Evolutionary conservation across 2,797 vertebrate genomes (phyloP), one percentile per base, ranked within the genome.

Genomic region (Calcarius lapponicus): DNA sequence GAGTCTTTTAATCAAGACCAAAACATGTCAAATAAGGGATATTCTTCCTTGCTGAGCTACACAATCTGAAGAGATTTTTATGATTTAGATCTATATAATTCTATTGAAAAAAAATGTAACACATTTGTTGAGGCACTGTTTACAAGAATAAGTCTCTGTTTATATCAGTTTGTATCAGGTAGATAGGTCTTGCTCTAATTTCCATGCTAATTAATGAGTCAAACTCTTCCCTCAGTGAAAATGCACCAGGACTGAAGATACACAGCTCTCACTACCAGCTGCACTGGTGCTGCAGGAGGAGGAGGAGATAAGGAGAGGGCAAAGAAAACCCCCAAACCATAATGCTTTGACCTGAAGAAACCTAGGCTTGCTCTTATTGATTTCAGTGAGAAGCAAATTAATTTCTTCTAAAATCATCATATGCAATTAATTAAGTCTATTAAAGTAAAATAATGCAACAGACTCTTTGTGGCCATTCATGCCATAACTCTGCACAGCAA

Each of bases 391-490:
- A 92, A 78, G 24, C 8, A 89, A 91, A 66, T 75, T 78, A 45
- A 86, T 88, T 83, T 88, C 47, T 79, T 87, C 62, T 26, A 75
- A 14, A 62, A n/a, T 21, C 40, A 72, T 60, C 62, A 36, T 53
- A 76, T 56, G 36, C 51, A 92, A 82, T 91, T 88, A 87, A 89
- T 92, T 93, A 89, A 76, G 36, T 56, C 47, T 78, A 71, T 72
- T 92, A 84, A 78, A 80, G 40, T 11, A 50, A 53, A 94, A 86
- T 74, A 92, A 85, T 32, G 16, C 17, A 70, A 71, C 19, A 45
- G 69, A 88, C 16, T 69, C 38, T 69, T 75, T 2, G 2, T 82
- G 86, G 66, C 47, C 24, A 53, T 72, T 90, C 58, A 72, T 40
- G 58, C 51, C 58, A 32, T 42, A 91, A 62, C 50, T 83, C 58